Evolutionary conservation across 2,797 vertebrate species (phyloP), one percentile per base, ranked within the genome.

Genomic region (Danio albolineatus): DNA sequence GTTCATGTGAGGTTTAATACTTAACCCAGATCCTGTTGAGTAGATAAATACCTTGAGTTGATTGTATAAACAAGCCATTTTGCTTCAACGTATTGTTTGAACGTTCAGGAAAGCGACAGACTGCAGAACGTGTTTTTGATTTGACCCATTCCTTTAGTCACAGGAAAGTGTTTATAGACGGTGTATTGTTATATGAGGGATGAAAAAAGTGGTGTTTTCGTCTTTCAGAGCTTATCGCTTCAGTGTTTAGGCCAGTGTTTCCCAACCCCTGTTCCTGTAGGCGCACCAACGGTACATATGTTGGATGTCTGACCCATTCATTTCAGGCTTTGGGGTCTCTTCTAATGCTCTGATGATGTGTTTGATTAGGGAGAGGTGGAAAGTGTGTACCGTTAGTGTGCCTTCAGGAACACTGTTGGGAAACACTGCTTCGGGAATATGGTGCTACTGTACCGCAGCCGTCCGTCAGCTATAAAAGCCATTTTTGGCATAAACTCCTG

Each of bases 11-110:
- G 57, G 49, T 66, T 64, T 71, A 39, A 43, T 28, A 59, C 60
- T 14, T 60, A 49, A 64, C 69, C 60, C 51, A 44, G 51, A 71
- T 38, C 43, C 38, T 72, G 21, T 48, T 44, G n/a, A 59, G 46
- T 12, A 41, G 39, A 19, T 59, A 39, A 76, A 74, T 69, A 66
- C 36, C 38, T 41, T 43, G 48, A 75, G 69, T 72, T 44, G 59
- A n/a, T 38, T 1, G 36, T 41, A 21, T 64, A 64, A 64, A 48
- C 38, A 21, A 28, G 5, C 46, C 12, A 28, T 28, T 21, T 46
- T 66, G 28, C 14, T 21, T 53, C 48, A 5, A 14, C 10, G 46
- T 62, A 41, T 62, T 62, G 46, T 8, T 28, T 64, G 51, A 72
- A 51, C 51, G n/a, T 38, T 36, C 62, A 51, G 12, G 28, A 60